Evolutionary conservation across 2,113 vertebrate genomes (phyloP).

Genomic region (Piliocolobus tephrosceles): DNA sequence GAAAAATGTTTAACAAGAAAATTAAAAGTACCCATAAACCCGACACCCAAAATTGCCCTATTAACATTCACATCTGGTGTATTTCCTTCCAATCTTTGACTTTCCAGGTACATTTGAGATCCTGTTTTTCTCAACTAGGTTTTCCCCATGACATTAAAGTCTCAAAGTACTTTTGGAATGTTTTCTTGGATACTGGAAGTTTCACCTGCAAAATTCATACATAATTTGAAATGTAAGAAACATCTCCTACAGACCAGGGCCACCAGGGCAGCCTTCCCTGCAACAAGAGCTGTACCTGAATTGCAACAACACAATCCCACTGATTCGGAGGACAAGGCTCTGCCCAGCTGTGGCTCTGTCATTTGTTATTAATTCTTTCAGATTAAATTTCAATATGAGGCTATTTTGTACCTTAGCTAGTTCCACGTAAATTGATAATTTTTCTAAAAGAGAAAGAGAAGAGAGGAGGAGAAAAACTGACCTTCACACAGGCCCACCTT

Average conservation of each 20-base stretch:
- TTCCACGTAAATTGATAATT: neutral
- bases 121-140: neutral
- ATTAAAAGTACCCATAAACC: neutral
- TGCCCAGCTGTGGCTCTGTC: neutral
- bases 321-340: accelerated
- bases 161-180: neutral
- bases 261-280: too few relatives aligned
- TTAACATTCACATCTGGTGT: neutral
- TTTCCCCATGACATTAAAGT: neutral
- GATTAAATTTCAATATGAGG: neutral
- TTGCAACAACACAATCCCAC: accelerated
- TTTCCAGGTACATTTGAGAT: too few relatives aligned
- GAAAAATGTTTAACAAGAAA: neutral
- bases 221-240: neutral
- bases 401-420: neutral
- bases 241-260: too few relatives aligned
- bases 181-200: neutral
- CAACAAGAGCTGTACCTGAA: accelerated
- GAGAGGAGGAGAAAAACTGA: too few relatives aligned
- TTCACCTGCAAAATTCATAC: neutral
- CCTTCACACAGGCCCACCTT: neutral
- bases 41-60: neutral
- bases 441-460: neutral
- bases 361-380: neutral
- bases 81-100: neutral